Percentiles rank a stretch among this genome's conserved stretches.
Evolutionary conservation across 1,140 invertebrate species (phyloP).

Genomic region (Mesaphorura yosii): DNA sequence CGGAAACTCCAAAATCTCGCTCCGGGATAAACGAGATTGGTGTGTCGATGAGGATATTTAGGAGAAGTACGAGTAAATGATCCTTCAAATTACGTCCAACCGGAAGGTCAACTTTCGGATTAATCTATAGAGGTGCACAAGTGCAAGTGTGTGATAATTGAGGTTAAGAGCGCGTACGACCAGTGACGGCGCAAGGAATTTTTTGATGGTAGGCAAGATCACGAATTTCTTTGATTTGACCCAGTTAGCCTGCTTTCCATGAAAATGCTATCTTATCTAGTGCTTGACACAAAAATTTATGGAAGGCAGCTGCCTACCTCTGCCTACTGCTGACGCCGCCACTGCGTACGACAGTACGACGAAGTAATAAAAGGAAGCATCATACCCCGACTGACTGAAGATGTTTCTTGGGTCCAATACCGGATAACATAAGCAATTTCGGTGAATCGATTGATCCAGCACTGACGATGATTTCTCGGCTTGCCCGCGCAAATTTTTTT

Average conservation of each 20-base stretch:
- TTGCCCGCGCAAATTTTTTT: conserved; percentile 7
- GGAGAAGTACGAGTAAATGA: not conserved
- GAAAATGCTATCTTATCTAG: too few species aligned
- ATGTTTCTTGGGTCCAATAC: conserved; percentile 9
- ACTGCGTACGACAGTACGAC: too few species aligned
- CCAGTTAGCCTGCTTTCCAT: not conserved
- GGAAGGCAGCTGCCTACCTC: too few species aligned
- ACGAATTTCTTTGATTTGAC: not conserved
- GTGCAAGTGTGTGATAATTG: not conserved
- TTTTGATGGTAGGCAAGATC: too few species aligned
- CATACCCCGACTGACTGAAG: not conserved
- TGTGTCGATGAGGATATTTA: not conserved
- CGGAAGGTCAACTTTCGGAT: not conserved
- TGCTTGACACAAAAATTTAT: too few species aligned
- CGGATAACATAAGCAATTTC: conserved; percentile 13
- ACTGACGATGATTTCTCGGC: conserved; percentile 8
- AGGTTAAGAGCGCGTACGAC: too few species aligned
- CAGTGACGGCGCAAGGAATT: too few species aligned
- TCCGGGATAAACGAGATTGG: not conserved
- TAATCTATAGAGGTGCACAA: conserved; percentile 3
- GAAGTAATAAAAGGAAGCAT: not conserved
- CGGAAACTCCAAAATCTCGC: not conserved
- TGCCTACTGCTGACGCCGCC: too few species aligned
- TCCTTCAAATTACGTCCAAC: conserved; percentile 10
- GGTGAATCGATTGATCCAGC: conserved; percentile 4